Base-by-base conservation (phyloP, 2,888 invertebrate species). In the Clistopyga incitator region DNA sequence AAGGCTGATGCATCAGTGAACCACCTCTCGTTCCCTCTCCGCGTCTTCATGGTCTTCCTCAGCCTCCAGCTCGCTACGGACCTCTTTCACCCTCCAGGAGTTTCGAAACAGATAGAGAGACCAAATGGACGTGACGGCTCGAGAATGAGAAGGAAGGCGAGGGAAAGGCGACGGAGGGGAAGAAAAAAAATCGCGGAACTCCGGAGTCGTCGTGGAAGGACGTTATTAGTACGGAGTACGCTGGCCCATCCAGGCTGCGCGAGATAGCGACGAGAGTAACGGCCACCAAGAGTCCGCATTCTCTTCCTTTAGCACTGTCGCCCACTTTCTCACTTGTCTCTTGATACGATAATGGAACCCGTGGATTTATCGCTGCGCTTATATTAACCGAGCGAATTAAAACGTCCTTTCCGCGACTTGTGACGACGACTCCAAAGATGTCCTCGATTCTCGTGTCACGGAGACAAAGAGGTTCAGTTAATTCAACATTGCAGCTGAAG, bases 251-350 rank as follows among this genome's bases (percentile, higher is more conserved):
- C 52, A 67, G 54, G 64, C 64, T 81, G 20, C 61, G 13, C 29
- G 70, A 78, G 78, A 84, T 78, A 84, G 81, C 78, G 65, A 78
- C 25, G 81, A 81, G 74, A 84, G 70, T 84, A 81, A 84, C 84
- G 84, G 29, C 74, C 56, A 70, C 34, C 64, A 78, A 65, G 52
- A 67, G 42, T 83, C 75, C 47, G 71, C 75, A 79, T 76, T 76
- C 74, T 18, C 64, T 64, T 52, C 38, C 52, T 45, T 20, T 29
- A 15, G n/a, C 34, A 56, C 52, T 64, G 34, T 54, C 52, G 23
- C 38, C 59, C 42, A 18, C 54, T 75, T 29, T 76, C 50, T 47
- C 71, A 64, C 65, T 81, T 77, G 71, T 65, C 76, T 77, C 77
- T 67, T 65, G 71, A 80, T 76, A 72, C 76, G 76, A 64, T 64